Evolutionary conservation across 2,113 vertebrate genomes (phyloP), one percentile per base, ranked within the genome.

Genomic region (Xyrauchen texanus): DNA sequence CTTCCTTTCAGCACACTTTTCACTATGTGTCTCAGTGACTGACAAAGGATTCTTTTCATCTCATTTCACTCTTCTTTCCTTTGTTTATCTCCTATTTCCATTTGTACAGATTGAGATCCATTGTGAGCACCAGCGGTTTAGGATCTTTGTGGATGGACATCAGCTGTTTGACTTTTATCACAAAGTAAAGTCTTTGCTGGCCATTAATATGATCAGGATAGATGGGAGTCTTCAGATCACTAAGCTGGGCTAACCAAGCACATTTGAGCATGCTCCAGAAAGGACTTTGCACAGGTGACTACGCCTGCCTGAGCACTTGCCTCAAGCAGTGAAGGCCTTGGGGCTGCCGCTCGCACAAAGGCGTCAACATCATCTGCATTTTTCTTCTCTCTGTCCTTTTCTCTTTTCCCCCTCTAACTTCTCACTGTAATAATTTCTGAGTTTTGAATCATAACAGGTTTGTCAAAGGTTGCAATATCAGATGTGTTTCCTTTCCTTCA

Each of bases 81-180:
- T 57, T 61, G 8, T 46, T 34, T 34, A 34, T 34, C 21, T 34
- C 21, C 21, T 34, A 34, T 34, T 34, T 58, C 45, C 7, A 1
- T 80, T 81, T 15, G 15, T 13, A 7, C 92, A 99, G 98, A 94
- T 99, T 82, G 98, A 99, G 93, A 97, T 99, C 87, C 96, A 98
- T 87, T 99, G 98, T 7, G 98, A 99, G 88, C 97, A 99, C 91
- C 96, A 96, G 75, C 93, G 97, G 34, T 99, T 99, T 93, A 95
- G 97, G 88, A 94, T 99, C 92, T 98, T 98, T 88, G 95, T 99
- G 89, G 98, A 99, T 52, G 96, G 97, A 94, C 97, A 99, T 86
- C 96, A 96, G 90, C 97, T 99, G 83, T 99, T 99, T 95, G 98
- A 99, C 94, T 99, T 98, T 96, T 98, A 97, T 89, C 98, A 99